Base-by-base conservation (phyloP, 2,113 vertebrate genomes). In the Excalfactoria chinensis region DNA sequence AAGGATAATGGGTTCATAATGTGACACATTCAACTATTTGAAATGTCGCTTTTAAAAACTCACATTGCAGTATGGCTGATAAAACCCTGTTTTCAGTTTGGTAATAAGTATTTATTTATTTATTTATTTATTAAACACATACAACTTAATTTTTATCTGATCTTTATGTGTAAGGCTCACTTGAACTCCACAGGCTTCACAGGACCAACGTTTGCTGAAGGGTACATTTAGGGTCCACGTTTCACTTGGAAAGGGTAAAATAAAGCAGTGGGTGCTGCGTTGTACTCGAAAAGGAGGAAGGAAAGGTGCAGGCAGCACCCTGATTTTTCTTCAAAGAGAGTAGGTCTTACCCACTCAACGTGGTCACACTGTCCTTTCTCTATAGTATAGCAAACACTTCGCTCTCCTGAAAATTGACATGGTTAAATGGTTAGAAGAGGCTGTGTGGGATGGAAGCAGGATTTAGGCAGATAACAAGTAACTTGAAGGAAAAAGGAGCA, bases 51-150 rank as follows among this genome's bases (percentile, higher is more conserved):
- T 94, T 86, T 75, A 70, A 92, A 43, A 20, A 40, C 34, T 93
- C 67, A 60, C 66, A 28, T 8, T 49, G 41, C n/a, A n/a, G 6
- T 37, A 19, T 35, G 8, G 66, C 22, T 89, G 67, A 79, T 58
- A 85, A 90, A 89, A 87, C 56, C 70, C 34, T 83, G 35, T 82
- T 95, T 90, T 79, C 67, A 82, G 32, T 73, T 63, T 60, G 51
- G 22, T 73, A 30, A 40, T 40, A 80, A 64, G 64, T 63, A 8
- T 37, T 58, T 43, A 37, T 37, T 37, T 37, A 37, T 37, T 37
- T 37, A 37, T 12, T 46, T 71, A 55, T 86, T 23, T 73, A 40
- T 79, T 30, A 26, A 68, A 43, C 23, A 85, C 66, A 11, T 70
- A 35, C 23, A 46, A 74, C 48, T 68, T 72, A 51, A 55, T 76